A percentile compares a stretch with the other conserved stretches of the same genome.
Evolutionary conservation across 1,140 invertebrate species (phyloP).

Genomic region (Thaumetopoea pityocampa): DNA sequence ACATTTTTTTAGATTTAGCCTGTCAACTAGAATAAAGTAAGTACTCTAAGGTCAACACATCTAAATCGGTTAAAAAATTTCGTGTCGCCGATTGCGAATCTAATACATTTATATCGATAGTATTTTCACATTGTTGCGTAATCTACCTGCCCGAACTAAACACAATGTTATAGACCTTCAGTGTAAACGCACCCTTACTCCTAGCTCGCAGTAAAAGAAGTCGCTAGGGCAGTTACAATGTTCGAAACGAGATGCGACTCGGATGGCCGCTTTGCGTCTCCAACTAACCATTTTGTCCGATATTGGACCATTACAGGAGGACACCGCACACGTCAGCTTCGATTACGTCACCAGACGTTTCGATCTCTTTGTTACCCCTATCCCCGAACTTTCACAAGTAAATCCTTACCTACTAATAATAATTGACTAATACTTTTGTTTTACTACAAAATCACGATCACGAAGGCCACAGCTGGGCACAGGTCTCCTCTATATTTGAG

Average conservation of each 20-base stretch:
- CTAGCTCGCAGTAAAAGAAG: conserved; percentile 23
- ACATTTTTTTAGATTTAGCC: no score
- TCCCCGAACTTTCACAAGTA: neutral
- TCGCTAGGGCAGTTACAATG: conserved; percentile 30
- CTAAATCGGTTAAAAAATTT: no score
- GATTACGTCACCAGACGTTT: conserved; percentile 17
- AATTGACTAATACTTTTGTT: conserved; percentile 1
- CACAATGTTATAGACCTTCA: neutral
- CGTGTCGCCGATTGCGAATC: no score
- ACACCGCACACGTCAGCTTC: conserved; percentile 24
- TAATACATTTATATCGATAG: no score
- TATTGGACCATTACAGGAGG: conserved; percentile 41
- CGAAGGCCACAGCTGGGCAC: no score
- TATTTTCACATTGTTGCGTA: no score
- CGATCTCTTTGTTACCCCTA: conserved; percentile 13
- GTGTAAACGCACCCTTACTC: conserved; percentile 18
- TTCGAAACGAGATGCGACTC: conserved; percentile 42
- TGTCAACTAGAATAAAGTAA: no score
- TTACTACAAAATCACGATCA: neutral
- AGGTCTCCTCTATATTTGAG: no score
- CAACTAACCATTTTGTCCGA: conserved; percentile 36
- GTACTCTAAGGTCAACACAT: no score
- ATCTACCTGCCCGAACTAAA: neutral
- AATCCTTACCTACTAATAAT: no score
- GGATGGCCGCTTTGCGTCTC: conserved; percentile 48